A percentile compares a stretch with the other conserved stretches of the same genome.
Evolutionary conservation across 2,113 vertebrate genomes (phyloP).

Genomic region (Acanthisitta chloris): DNA sequence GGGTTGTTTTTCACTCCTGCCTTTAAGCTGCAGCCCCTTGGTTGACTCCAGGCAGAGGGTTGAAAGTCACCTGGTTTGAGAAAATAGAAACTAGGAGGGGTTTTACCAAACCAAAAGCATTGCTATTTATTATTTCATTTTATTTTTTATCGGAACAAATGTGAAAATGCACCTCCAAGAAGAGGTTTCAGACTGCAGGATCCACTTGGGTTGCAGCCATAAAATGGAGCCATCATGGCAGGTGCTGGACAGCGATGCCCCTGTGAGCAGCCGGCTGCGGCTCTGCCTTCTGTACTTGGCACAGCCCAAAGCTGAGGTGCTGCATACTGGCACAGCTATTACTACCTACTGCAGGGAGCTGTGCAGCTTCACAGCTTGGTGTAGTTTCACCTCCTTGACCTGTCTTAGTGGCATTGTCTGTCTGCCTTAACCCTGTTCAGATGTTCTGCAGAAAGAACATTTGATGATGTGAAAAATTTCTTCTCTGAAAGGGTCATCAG

Average conservation of each 20-base stretch:
- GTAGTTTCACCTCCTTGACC: neutral
- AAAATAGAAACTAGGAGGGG: neutral
- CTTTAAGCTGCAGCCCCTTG: neutral
- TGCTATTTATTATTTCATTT: neutral
- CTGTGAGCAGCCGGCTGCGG: neutral
- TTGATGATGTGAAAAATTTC: neutral
- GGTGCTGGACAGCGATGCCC: neutral
- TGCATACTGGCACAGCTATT: neutral
- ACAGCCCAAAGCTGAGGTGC: rapidly evolving
- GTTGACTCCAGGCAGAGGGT: neutral
- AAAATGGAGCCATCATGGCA: neutral
- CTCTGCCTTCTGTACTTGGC: neutral
- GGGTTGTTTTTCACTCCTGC: rapidly evolving
- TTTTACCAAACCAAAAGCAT: neutral
- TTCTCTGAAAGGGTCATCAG: neutral
- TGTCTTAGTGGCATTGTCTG: neutral
- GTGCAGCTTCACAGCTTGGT: neutral
- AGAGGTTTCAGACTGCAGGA: neutral
- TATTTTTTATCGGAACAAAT: neutral
- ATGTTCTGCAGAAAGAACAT: neutral
- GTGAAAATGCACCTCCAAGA: neutral
- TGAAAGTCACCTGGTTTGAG: neutral
- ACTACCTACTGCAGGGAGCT: rapidly evolving
- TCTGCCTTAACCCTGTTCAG: neutral
- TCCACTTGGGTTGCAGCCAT: neutral